Evolutionary conservation across 2,888 invertebrate species (phyloP).

Genomic region (Bhutanitis thaidina): DNA sequence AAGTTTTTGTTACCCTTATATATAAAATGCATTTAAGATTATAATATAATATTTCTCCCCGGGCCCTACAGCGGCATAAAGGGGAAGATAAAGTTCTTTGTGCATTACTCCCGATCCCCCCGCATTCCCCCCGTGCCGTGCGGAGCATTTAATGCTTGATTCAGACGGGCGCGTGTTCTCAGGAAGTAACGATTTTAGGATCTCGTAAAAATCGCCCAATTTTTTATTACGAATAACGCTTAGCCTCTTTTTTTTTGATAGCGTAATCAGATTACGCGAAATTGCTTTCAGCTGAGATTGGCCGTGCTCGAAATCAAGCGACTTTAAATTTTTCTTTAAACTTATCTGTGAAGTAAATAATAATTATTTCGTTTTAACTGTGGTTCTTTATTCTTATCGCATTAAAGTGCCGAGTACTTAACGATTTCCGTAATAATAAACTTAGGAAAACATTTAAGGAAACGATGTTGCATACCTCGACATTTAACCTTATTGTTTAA

Average conservation of each 20-base stretch:
- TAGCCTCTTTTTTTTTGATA: slow-evolving; percentile 1
- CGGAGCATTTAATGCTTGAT: slow-evolving; percentile 1
- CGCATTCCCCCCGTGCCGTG: neutral
- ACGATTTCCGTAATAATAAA: too few species aligned
- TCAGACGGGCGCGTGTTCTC: neutral
- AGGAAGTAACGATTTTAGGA: neutral
- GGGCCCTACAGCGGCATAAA: neutral
- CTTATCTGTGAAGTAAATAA: too few species aligned
- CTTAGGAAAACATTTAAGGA: too few species aligned
- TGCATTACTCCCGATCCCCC: slow-evolving; percentile 1
- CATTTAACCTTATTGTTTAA: too few species aligned
- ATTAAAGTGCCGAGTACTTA: too few species aligned
- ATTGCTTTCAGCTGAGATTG: neutral
- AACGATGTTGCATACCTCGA: too few species aligned
- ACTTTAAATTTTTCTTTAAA: too few species aligned
- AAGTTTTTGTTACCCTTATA: too few species aligned
- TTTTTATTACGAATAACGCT: slow-evolving; percentile 1
- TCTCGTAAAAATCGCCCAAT: neutral
- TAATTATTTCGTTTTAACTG: too few species aligned
- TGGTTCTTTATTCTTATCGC: too few species aligned
- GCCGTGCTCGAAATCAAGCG: too few species aligned
- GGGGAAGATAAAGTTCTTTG: slow-evolving; percentile 1
- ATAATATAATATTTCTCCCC: neutral
- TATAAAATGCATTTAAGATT: neutral
- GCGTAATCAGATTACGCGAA: slow-evolving; percentile 2